Conservation (phyloP, 53 echinoderm and acorn worm genomes). For the Luidia sarsii region DNA sequence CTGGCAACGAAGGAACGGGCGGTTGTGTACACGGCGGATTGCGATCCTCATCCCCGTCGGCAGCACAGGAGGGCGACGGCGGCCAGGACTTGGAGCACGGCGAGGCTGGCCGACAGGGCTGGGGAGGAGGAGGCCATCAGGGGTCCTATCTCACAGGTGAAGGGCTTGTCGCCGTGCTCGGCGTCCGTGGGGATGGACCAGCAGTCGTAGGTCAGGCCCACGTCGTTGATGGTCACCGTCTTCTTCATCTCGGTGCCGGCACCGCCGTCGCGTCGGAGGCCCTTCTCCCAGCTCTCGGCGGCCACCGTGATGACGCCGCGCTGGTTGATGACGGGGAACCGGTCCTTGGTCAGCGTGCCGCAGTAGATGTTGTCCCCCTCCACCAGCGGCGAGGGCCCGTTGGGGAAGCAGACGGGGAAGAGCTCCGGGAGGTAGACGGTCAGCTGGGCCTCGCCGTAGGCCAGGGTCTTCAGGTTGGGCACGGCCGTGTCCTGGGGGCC, state of each 20-base stretch:
- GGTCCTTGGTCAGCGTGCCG: slow-evolving; percentile 43
- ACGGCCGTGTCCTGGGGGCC: not conserved
- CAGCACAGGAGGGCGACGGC: slow-evolving; percentile 4
- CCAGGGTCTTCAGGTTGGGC: slow-evolving; percentile 17
- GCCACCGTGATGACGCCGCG: slow-evolving; percentile 31
- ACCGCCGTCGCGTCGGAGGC: slow-evolving; percentile 38
- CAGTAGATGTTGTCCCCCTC: slow-evolving; percentile 51
- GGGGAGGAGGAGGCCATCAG: slow-evolving; percentile 8
- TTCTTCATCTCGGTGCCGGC: slow-evolving; percentile 49
- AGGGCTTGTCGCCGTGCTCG: slow-evolving; percentile 42
- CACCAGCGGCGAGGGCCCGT: slow-evolving; percentile 29
- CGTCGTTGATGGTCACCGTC: slow-evolving; percentile 28
- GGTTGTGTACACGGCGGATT: too few species aligned
- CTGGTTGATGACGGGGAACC: slow-evolving; percentile 46
- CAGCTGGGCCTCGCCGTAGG: slow-evolving; percentile 37
- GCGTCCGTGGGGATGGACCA: slow-evolving; percentile 51
- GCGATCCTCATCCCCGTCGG: slow-evolving; percentile 21
- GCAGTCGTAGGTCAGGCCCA: slow-evolving; percentile 41
- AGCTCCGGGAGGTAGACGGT: slow-evolving; percentile 49
- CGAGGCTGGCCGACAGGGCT: not conserved
- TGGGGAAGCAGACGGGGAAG: slow-evolving; percentile 46
- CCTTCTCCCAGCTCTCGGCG: slow-evolving; percentile 30
- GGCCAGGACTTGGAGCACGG: not conserved
- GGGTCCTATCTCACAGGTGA: slow-evolving; percentile 44
- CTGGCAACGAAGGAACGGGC: too few species aligned